Base-by-base conservation (phyloP, 2,113 vertebrate genomes). In the Alligator sinensis region DNA sequence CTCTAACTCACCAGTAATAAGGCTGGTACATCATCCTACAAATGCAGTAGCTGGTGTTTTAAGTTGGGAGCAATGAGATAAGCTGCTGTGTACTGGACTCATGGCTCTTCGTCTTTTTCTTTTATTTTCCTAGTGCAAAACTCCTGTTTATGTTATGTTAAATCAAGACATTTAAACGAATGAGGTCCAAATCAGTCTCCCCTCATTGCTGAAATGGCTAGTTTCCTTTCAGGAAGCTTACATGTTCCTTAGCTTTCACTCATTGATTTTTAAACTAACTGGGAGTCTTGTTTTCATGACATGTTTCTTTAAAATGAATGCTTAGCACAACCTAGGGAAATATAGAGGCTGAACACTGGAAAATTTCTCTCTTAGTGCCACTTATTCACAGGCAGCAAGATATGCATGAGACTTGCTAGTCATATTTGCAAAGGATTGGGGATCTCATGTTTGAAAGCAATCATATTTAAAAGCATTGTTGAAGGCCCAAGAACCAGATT, bases 11-110 rank as follows among this genome's bases (percentile, higher is more conserved):
- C 54, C 63, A 38, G 79, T 80, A 74, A 61, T 70, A 85, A 90
- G 66, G 54, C 64, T 90, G 82, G 68, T 87, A 82, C 89, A 86
- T 89, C 80, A 86, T 62, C 22, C 38, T 77, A 91, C 86, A 91
- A 86, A 87, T 38, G 28, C 59, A 58, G 80, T 84, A 58, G n/a
- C 30, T 59, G 15, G 25, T 89, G 27, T 83, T 92, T 77, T 91
- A 82, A 81, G 82, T 89, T 89, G 86, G 64, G 86, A 82, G 93
- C 86, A 89, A 89, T 89, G 83, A 86, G 76, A 76, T 83, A 77
- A 89, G 28, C 86, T 80, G 81, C 47, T 47, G 76, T 27, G 24
- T 74, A 66, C 47, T 34, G 63, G 57, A 95, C 93, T 75, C 60
- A 89, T 89, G 84, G 63, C 59, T 54, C 59, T 38, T n/a, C 80